Evolutionary conservation across 1,140 invertebrate genomes (phyloP).

Genomic region (Hylyphantes graminicola): DNA sequence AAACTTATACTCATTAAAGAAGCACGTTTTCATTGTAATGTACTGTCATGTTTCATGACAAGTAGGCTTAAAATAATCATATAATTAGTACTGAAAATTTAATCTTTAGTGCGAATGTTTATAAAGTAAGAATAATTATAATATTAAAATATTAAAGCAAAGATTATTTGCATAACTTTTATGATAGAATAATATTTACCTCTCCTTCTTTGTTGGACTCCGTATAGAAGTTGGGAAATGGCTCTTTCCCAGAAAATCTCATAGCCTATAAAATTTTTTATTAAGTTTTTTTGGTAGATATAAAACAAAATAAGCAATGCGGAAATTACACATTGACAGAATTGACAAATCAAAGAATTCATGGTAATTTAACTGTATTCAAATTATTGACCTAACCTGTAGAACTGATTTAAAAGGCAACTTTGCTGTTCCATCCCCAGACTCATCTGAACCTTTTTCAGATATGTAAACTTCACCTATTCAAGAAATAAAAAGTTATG

Average conservation of each 20-base stretch:
- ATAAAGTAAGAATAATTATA: no score
- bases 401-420: constrained; percentile 94
- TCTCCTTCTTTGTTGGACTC: constrained; percentile 82
- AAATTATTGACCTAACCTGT: constrained; percentile 67
- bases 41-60: no score
- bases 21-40: no score
- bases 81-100: no score
- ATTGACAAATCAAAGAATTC: no score
- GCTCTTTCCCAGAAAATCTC: constrained; percentile 82
- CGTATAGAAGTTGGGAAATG: constrained; percentile 88
- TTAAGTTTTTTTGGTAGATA: neutral
- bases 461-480: constrained; percentile 84
- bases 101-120: no score
- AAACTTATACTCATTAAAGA: no score
- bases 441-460: constrained; percentile 84
- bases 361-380: neutral
- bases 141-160: no score
- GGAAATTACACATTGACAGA: no score
- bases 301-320: neutral
- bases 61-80: no score
- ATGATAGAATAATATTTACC: constrained; percentile 64
- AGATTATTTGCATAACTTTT: no score
- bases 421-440: constrained; percentile 84
- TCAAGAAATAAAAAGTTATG: neutral
- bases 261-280: constrained; percentile 74